Evolutionary conservation across 2,797 vertebrate species (phyloP), one percentile per base, ranked within the genome.

Genomic region (Paratrypauchen microcephalus): DNA sequence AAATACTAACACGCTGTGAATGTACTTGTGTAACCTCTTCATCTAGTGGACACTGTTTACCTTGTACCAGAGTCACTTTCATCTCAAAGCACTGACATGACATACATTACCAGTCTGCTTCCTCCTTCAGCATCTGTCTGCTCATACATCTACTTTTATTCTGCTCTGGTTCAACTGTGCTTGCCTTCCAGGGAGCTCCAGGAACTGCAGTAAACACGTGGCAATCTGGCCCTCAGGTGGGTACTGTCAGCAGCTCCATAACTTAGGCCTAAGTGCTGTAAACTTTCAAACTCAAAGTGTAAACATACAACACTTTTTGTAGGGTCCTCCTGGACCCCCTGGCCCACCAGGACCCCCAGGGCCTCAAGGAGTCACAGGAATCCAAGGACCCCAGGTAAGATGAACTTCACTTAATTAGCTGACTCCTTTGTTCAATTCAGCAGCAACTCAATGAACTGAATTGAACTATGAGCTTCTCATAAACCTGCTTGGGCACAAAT

Each of bases 211-310:
- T 89, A 85, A 92, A 87, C 83, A 82, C 82, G 71, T 96, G 93
- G 95, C 95, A 96, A 91, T 87, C 94, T 0, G 97, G 97, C 68
- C 96, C 96, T 63, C 95, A 97, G 96, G 96, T 98, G 83, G 88
- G 94, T 94, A 84, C 78, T 75, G 59, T 72, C 78, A 84, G 50
- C 59, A 61, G 60, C 67, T 64, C 71, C 71, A 39, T 77, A 69
- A 76, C 68, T 74, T 69, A n/a, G 23, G 69, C 71, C 84, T 76
- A 74, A 52, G 71, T 78, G 57, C 79, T 66, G 15, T 77, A 76
- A 28, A n/a, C 16, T 59, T 56, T 54, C 60, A 77, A 81, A 76
- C 36, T 75, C 76, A 72, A 45, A 2, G 13, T 68, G 66, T 70
- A 69, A 71, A 18, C 54, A 15, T 7, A 45, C 41, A 41, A 41